phyloP scores from a whole-genome alignment of 1,140 invertebrate species.

The Pectinophora gossypiella region DNA sequence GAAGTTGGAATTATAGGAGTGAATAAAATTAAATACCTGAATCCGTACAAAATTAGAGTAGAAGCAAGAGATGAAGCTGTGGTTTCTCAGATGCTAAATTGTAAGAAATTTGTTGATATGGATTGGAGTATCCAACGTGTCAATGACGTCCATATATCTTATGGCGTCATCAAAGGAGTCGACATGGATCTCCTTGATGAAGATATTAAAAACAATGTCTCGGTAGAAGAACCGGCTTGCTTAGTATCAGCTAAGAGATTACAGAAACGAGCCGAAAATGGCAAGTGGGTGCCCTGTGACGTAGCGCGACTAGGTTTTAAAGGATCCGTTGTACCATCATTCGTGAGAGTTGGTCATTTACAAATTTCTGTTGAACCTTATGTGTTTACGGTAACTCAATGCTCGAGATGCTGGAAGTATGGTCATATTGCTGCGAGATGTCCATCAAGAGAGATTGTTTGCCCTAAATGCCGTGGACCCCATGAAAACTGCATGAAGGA shows the following conservation, averaged over 20 bases:
- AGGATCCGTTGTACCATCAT: background rate
- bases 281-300: background rate
- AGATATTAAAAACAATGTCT: background rate
- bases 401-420: too few species aligned
- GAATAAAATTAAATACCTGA: background rate
- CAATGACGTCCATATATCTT: background rate
- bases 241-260: background rate
- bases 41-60: conserved; percentile 1
- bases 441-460: background rate
- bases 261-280: background rate
- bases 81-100: background rate
- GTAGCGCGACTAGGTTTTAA: background rate
- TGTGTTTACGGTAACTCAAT: too few species aligned
- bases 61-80: too few species aligned
- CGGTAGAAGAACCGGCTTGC: background rate
- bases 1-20: too few species aligned
- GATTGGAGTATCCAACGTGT: background rate
- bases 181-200: conserved; percentile 1
- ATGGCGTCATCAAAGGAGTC: background rate
- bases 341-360: background rate
- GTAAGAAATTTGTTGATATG: background rate
- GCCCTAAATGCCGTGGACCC: conserved; percentile 2
- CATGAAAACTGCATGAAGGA: background rate
- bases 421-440: background rate
- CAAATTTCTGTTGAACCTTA: background rate